phyloP scores from a whole-genome alignment of 2,113 vertebrate genomes.

The Aix galericulata region DNA sequence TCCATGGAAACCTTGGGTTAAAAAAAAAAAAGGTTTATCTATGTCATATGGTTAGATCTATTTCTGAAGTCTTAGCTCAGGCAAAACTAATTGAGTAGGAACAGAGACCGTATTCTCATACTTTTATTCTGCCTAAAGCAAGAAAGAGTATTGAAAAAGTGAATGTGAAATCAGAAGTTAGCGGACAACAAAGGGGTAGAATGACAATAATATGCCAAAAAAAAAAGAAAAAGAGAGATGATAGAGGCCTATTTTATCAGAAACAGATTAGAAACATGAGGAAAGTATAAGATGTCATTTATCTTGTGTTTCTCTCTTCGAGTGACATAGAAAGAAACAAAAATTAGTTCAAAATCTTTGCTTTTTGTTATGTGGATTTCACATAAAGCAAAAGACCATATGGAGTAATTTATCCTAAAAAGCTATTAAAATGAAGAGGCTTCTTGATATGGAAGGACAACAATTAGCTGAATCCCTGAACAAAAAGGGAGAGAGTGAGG shows the following conservation, averaged over 20 bases:
- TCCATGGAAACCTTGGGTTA: conserved; percentile 1
- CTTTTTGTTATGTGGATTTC: conserved; percentile 3
- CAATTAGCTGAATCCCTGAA: background rate
- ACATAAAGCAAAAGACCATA: background rate
- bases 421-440: background rate
- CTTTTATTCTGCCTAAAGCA: conserved; percentile 34
- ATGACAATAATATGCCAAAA: conserved; percentile 15
- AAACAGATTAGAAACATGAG: conserved; percentile 20
- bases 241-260: background rate
- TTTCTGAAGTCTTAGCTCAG: conserved; percentile 7
- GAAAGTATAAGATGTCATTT: conserved; percentile 38
- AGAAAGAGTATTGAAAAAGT: conserved; percentile 14
- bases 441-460: conserved; percentile 25
- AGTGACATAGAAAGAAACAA: conserved; percentile 19
- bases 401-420: conserved; percentile 29
- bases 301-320: background rate
- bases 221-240: conserved; percentile 12
- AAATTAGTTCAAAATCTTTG: conserved; percentile 11
- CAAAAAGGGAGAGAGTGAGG: background rate
- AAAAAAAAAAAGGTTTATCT: conserved; percentile 19
- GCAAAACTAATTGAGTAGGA: conserved; percentile 21
- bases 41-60: background rate
- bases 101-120: conserved; percentile 5
- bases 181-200: conserved; percentile 20
- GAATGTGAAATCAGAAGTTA: conserved; percentile 35